These are phyloP conservation scores for Hypotaenidia okinawae DNA, from an alignment of 2,797 vertebrate genomes.

Conservation along the genomic window DNA sequence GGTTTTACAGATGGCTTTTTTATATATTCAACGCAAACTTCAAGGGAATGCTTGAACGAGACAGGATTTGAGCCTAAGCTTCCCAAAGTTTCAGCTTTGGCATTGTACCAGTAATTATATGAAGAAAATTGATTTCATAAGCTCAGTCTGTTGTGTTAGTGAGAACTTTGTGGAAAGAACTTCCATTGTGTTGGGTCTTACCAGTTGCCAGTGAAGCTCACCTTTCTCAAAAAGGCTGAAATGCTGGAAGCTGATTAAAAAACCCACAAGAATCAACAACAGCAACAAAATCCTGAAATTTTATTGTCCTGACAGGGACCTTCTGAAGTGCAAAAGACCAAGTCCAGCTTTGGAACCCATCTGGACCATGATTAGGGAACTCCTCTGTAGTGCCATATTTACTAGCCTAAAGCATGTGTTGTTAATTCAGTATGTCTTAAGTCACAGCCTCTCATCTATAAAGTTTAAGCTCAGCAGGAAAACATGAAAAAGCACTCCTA, in stretches of 20 bases:
- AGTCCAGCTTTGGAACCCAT: neutral
- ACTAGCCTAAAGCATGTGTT: slow-evolving; percentile 25
- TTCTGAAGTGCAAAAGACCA: slow-evolving; percentile 32
- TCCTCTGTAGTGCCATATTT: slow-evolving; percentile 30
- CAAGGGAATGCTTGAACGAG: slow-evolving; percentile 51
- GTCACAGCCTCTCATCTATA: slow-evolving; percentile 14
- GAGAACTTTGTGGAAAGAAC: slow-evolving; percentile 50
- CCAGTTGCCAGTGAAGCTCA: neutral
- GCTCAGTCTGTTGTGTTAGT: slow-evolving; percentile 38
- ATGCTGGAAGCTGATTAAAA: neutral
- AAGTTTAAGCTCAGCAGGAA: slow-evolving; percentile 34
- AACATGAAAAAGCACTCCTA: slow-evolving; percentile 50
- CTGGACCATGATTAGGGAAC: neutral
- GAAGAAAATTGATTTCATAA: slow-evolving; percentile 66
- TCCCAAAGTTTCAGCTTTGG: slow-evolving; percentile 50
- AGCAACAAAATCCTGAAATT: neutral
- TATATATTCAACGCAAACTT: slow-evolving; percentile 67
- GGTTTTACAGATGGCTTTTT: slow-evolving; percentile 39
- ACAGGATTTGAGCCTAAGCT: slow-evolving; percentile 65
- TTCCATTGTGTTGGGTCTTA: slow-evolving; percentile 44
- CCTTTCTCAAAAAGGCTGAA: slow-evolving; percentile 41
- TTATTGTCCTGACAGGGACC: slow-evolving; percentile 32
- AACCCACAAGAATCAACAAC: neutral
- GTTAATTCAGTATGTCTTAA: slow-evolving; percentile 42
- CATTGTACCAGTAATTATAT: slow-evolving; percentile 50